phyloP scores from a whole-genome alignment of 2,888 invertebrate species.

The Phyllotreta cruciferae region DNA sequence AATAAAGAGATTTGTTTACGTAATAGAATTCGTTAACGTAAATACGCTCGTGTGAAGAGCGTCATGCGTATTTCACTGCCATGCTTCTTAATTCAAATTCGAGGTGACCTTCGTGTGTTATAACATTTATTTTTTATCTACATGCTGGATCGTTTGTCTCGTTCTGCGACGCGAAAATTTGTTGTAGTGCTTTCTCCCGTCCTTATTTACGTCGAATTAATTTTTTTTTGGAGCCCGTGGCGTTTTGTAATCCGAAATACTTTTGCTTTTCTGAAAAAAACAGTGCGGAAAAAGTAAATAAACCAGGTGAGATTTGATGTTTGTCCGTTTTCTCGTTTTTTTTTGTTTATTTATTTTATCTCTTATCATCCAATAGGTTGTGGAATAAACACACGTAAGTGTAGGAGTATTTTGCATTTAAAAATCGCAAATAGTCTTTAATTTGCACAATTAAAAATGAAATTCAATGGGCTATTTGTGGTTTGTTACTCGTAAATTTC shows the following conservation, averaged over 20 bases:
- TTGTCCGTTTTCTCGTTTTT: slow-evolving; percentile 18
- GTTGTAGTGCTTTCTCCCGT: not conserved
- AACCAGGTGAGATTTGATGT: slow-evolving; percentile 33
- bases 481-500: too few species aligned
- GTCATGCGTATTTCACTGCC: slow-evolving; percentile 3
- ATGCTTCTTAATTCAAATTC: not conserved
- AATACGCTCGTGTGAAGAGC: not conserved
- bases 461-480: too few species aligned
- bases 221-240: not conserved
- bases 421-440: too few species aligned
- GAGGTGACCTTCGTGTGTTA: slow-evolving; percentile 34
- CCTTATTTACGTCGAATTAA: slow-evolving; percentile 11
- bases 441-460: too few species aligned
- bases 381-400: too few species aligned
- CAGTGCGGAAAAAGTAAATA: slow-evolving; percentile 39
- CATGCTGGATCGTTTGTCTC: slow-evolving; percentile 17
- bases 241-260: slow-evolving; percentile 14
- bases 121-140: slow-evolving; percentile 26
- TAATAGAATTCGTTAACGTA: slow-evolving; percentile 1
- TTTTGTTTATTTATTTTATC: slow-evolving; percentile 1
- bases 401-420: too few species aligned
- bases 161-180: slow-evolving; percentile 5
- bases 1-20: not conserved
- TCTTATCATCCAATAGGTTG: slow-evolving; percentile 9
- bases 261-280: slow-evolving; percentile 42